Evolutionary conservation across 2,888 invertebrate species (phyloP), one percentile per base, ranked within the genome.

Genomic region (Ethmia dodecea): DNA sequence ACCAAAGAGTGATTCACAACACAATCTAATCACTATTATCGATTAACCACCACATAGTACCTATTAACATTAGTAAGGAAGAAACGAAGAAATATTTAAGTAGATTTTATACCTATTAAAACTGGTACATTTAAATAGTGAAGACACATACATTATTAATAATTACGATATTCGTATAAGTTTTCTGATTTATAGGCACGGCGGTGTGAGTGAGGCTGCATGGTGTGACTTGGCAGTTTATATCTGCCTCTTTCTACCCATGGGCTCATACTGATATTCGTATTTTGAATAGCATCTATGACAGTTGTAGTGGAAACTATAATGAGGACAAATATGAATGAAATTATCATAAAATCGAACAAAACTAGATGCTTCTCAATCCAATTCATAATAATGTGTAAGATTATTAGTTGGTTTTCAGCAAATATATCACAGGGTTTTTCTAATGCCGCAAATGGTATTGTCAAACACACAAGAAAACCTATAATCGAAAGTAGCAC

Each of bases 201-300:
- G 16, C n/a, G n/a, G n/a, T n/a, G n/a, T n/a, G n/a, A n/a, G n/a
- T n/a, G n/a, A n/a, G n/a, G n/a, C 12, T 5, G 2, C 2, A 3
- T 29, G 15, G 8, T 16, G 11, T 15, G n/a, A n/a, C 1, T 2
- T 8, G 56, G 54, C 28, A 47, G 5, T 0, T 31, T 25, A 38
- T 70, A 71, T 26, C 61, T 65, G 0, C 65, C 66, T 12, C 48
- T 51, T 33, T 62, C 63, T 2, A 64, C 28, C 73, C 73, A 71
- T 0, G 69, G 67, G 22, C 62, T 66, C 32, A 57, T 54, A 26
- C 45, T 59, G 2, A 65, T 62, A 37, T 66, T 47, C 0, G 69
- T 70, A 14, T 52, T 55, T n/a, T 49, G 46, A 0, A 73, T 61
- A 2, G 51, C 73, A 37, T 70, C 70, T 0, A 48, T 3, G 0